A percentile compares a stretch with the other conserved stretches of the same genome.
Conservation (phyloP, 2,797 vertebrate genomes). For the Sebastes alutus region DNA sequence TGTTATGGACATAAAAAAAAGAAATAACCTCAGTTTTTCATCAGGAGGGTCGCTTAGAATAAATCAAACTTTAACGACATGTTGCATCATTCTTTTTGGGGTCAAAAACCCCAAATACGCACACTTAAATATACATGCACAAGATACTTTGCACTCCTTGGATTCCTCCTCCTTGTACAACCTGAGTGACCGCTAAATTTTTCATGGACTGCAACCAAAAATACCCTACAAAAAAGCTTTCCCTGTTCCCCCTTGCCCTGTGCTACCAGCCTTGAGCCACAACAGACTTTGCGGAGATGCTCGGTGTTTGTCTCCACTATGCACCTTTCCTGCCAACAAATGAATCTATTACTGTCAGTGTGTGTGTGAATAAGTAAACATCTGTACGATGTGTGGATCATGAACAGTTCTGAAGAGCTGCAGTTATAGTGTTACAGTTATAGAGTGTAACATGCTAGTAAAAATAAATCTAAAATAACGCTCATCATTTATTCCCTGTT, state of each 20-base stretch:
- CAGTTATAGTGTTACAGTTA: neutral
- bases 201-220: conserved; percentile 75
- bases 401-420: conserved; percentile 3
- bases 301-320: conserved; percentile 12
- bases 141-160: conserved; percentile 38
- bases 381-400: neutral
- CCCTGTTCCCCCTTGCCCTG: conserved; percentile 20
- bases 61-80: neutral
- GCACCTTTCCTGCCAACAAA: conserved; percentile 23
- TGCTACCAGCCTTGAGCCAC: conserved; percentile 21
- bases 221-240: conserved; percentile 68
- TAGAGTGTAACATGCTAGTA: neutral
- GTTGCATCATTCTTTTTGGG: neutral
- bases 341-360: neutral
- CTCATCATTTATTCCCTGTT: conserved; percentile 24
- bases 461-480: conserved; percentile 4
- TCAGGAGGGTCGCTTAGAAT: neutral
- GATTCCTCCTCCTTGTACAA: conserved; percentile 60
- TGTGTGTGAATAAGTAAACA: conserved; percentile 16
- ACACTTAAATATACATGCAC: conserved; percentile 34
- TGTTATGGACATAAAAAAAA: conserved; percentile 27
- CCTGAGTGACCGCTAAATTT: conserved; percentile 70
- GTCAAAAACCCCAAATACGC: conserved; percentile 13
- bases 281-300: conserved; percentile 21
- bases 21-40: neutral